Percentiles rank a stretch among this genome's conserved stretches.
phyloP scores from a whole-genome alignment of 92 coral and sea anemone genomes.

The Phenganax marumi region DNA sequence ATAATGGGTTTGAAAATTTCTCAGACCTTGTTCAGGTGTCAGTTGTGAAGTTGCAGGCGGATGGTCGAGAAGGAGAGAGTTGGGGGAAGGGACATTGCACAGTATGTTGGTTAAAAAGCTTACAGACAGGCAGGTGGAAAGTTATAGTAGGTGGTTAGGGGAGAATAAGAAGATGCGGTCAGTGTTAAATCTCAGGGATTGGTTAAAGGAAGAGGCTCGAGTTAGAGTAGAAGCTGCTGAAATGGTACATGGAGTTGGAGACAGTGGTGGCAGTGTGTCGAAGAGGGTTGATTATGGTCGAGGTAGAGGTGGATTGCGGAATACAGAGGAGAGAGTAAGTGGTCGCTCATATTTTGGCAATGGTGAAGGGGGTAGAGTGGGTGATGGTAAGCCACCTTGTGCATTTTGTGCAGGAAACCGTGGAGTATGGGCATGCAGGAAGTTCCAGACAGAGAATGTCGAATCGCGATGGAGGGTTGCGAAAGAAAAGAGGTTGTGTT shows the following conservation, averaged over 20 bases:
- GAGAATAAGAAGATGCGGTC: slow-evolving; percentile 47
- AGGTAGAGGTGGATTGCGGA: background rate
- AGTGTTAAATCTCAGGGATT: slow-evolving; percentile 47
- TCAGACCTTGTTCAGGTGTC: slow-evolving; percentile 57
- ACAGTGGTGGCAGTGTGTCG: background rate
- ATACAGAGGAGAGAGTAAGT: background rate
- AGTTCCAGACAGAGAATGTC: slow-evolving; percentile 33
- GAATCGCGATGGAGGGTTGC: slow-evolving; percentile 45
- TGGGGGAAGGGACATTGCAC: slow-evolving; percentile 58
- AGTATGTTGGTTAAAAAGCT: slow-evolving; percentile 59
- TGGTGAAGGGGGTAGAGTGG: background rate
- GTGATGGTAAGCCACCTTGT: slow-evolving; percentile 24
- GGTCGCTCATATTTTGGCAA: background rate
- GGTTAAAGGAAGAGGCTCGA: slow-evolving; percentile 54
- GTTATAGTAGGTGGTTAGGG: slow-evolving; percentile 51
- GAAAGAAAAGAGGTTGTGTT: slow-evolving; percentile 43
- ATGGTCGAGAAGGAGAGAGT: slow-evolving; percentile 48
- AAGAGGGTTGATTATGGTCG: background rate
- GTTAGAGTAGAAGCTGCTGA: slow-evolving; percentile 50
- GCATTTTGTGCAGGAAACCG: slow-evolving; percentile 54
- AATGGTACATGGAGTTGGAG: slow-evolving; percentile 41
- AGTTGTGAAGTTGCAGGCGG: slow-evolving; percentile 66
- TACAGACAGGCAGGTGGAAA: slow-evolving; percentile 48
- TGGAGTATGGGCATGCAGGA: slow-evolving; percentile 38
- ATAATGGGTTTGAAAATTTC: slow-evolving; percentile 47